Percentiles rank a stretch among this genome's conserved stretches.
Evolutionary conservation across 2,797 vertebrate genomes (phyloP).

Genomic region (Microchirus variegatus): DNA sequence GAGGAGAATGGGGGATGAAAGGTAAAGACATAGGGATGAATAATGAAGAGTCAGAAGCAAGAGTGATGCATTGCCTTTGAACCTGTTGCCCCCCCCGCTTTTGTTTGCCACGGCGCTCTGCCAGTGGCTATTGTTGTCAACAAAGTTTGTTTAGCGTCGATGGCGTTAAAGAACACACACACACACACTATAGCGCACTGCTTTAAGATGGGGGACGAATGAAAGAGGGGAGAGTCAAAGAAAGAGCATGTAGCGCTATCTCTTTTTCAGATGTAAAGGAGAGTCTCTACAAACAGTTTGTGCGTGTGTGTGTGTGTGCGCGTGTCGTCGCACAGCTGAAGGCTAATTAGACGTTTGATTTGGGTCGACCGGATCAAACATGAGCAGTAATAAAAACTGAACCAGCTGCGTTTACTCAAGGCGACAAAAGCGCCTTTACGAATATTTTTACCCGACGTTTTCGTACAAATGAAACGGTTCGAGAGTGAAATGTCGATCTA

Average conservation of each 20-base stretch:
- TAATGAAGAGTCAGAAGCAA: constrained; percentile 76
- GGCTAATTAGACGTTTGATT: constrained; percentile 67
- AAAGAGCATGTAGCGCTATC: constrained; percentile 59
- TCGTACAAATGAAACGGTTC: too few relatives aligned
- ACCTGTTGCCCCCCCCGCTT: constrained; percentile 82
- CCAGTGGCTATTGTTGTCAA: constrained; percentile 83
- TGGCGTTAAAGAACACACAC: constrained; percentile 78
- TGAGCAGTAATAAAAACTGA: constrained; percentile 41
- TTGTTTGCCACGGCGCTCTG: constrained; percentile 77
- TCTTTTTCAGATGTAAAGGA: constrained; percentile 73
- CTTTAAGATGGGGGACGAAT: constrained; percentile 66
- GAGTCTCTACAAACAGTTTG: constrained; percentile 53
- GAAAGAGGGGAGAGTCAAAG: constrained; percentile 62
- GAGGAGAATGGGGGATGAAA: constrained; percentile 71
- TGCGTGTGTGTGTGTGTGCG: constrained; percentile 27
- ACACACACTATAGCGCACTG: constrained; percentile 37
- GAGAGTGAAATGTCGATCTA: too few relatives aligned
- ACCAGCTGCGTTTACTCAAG: constrained; percentile 58
- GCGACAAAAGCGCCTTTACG: too few relatives aligned
- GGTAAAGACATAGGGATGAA: constrained; percentile 80
- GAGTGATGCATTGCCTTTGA: constrained; percentile 85
- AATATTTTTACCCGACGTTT: too few relatives aligned
- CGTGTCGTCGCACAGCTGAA: constrained; percentile 53
- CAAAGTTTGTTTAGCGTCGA: constrained; percentile 83
- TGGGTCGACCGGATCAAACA: constrained; percentile 59